Percentiles rank a stretch among this genome's conserved stretches.
Evolutionary conservation across 2,113 vertebrate species (phyloP).

Genomic region (Tursiops truncatus): DNA sequence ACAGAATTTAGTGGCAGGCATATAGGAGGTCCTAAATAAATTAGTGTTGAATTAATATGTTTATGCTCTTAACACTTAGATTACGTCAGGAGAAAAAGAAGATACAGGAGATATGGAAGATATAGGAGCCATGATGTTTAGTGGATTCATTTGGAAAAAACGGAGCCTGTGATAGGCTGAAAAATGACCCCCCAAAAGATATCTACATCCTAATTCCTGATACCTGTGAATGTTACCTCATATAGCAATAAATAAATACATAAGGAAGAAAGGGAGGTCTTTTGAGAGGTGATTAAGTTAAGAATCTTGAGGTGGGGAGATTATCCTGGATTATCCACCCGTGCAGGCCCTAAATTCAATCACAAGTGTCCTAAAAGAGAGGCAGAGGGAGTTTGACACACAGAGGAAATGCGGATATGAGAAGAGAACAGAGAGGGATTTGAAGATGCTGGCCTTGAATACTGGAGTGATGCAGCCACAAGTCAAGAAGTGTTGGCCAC

Average conservation of each 20-base stretch:
- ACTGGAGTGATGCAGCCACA: background rate
- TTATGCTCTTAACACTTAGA: background rate
- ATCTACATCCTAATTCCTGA: background rate
- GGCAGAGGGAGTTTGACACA: background rate
- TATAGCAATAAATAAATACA: background rate
- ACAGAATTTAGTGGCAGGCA: background rate
- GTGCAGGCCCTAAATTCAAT: background rate
- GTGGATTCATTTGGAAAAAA: constrained; percentile 13
- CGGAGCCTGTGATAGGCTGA: background rate
- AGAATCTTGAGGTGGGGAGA: background rate
- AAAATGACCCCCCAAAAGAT: background rate
- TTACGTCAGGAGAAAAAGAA: background rate
- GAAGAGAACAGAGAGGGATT: background rate
- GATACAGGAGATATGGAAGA: background rate
- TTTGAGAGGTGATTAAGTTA: background rate
- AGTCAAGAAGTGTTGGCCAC: background rate
- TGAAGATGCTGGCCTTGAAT: background rate
- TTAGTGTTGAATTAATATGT: background rate
- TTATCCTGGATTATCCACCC: background rate
- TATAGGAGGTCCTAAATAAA: background rate
- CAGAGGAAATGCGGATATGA: background rate
- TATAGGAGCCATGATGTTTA: background rate
- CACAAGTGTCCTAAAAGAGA: background rate
- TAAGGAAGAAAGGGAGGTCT: background rate
- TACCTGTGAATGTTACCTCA: background rate